phyloP scores from a whole-genome alignment of 2,888 invertebrate genomes.

The Taphrorychus bicolor region DNA sequence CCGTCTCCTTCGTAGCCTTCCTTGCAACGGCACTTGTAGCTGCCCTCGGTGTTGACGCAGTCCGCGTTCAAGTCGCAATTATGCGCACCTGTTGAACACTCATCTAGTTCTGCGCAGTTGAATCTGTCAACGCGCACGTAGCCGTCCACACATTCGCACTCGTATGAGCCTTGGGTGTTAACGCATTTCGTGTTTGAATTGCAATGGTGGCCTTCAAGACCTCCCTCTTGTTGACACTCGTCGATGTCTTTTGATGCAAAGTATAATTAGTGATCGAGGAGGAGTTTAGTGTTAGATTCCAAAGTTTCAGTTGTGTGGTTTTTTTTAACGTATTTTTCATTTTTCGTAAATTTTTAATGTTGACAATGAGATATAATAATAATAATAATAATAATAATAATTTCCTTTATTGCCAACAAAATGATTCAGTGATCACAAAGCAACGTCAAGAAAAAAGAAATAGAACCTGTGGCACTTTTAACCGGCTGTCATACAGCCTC shows the following conservation, averaged over 20 bases:
- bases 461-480: no score
- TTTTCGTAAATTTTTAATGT: no score
- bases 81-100: slow-evolving; percentile 76
- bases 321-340: no score
- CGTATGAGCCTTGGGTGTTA: slow-evolving; percentile 82
- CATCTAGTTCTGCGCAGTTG: slow-evolving; percentile 82
- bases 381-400: no score
- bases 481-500: no score
- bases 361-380: no score
- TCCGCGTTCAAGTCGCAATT: slow-evolving; percentile 77
- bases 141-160: slow-evolving; percentile 83
- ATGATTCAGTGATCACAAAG: no score
- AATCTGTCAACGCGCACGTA: slow-evolving; percentile 79
- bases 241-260: slow-evolving; percentile 84
- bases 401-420: no score
- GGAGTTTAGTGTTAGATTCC: no score
- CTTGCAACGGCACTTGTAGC: slow-evolving; percentile 77
- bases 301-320: no score
- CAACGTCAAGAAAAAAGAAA: no score
- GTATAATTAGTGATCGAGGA: no score
- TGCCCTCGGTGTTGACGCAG: slow-evolving; percentile 83
- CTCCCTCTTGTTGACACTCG: slow-evolving; percentile 82
- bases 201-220: slow-evolving; percentile 83
- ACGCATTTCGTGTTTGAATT: slow-evolving; percentile 84
- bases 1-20: slow-evolving; percentile 81